phyloP scores from a whole-genome alignment of 2,888 invertebrate species.

The Himalopsyche anomala region DNA sequence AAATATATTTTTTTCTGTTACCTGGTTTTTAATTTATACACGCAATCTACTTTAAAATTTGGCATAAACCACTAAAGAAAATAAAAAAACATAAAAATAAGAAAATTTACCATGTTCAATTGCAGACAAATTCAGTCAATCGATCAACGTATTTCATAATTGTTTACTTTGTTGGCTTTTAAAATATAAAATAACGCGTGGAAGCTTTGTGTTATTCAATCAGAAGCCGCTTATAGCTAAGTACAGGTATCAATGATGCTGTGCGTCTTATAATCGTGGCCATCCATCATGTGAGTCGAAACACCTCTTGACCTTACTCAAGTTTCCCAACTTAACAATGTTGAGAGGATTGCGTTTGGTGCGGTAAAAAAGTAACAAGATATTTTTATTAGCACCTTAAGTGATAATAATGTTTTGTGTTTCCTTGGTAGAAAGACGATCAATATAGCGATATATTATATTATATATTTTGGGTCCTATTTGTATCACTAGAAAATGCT shows the following conservation, averaged over 20 bases:
- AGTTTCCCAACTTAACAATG: conserved; percentile 36
- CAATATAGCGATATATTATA: too few species aligned
- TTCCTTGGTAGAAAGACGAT: too few species aligned
- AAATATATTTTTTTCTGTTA: too few species aligned
- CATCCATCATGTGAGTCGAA: conserved; percentile 31
- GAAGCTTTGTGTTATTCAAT: background rate
- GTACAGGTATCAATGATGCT: conserved; percentile 3
- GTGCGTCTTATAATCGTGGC: conserved; percentile 1
- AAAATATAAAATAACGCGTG: background rate
- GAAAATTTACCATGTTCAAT: background rate
- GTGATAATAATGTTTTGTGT: too few species aligned
- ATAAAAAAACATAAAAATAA: too few species aligned
- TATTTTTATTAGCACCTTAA: too few species aligned
- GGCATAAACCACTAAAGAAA: too few species aligned
- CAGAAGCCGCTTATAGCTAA: background rate
- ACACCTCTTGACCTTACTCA: conserved; percentile 19
- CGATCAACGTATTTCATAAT: background rate
- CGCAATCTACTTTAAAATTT: too few species aligned
- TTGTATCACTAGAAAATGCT: too few species aligned
- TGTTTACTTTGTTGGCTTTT: background rate
- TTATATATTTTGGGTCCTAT: too few species aligned
- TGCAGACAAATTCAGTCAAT: background rate
- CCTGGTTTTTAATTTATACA: too few species aligned
- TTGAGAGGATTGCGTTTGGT: background rate
- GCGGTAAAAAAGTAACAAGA: background rate